Percentiles rank a stretch among this genome's conserved stretches.
phyloP scores from a whole-genome alignment of 2,888 invertebrate species.

The Drosophila borealis region DNA sequence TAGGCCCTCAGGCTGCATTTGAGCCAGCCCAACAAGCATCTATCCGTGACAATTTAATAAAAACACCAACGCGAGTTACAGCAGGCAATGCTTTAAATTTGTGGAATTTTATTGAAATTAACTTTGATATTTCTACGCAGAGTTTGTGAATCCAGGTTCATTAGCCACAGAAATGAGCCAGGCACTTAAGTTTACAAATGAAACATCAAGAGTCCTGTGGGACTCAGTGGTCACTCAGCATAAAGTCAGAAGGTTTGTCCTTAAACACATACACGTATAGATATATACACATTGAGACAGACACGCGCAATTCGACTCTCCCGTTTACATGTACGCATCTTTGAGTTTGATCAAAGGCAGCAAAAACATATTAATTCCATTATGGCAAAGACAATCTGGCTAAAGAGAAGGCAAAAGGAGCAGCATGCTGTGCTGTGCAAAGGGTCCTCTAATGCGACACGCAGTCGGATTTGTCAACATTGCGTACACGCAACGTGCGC shows the following conservation, averaged over 20 bases:
- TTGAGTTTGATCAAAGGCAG: conserved; percentile 71
- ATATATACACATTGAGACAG: neutral
- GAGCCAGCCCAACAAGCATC: no score
- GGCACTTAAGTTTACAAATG: conserved; percentile 47
- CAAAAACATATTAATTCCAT: conserved; percentile 71
- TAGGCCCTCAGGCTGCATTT: neutral
- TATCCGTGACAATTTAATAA: neutral
- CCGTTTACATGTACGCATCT: conserved; percentile 33
- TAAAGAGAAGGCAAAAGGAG: conserved; percentile 39
- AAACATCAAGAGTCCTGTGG: conserved; percentile 48
- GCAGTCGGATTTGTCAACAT: conserved; percentile 72
- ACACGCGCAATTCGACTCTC: neutral
- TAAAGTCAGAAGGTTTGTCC: conserved; percentile 29
- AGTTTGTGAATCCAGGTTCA: conserved; percentile 18
- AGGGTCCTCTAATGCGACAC: conserved; percentile 66
- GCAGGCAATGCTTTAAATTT: conserved; percentile 2
- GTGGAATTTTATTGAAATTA: conserved; percentile 10
- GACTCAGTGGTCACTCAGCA: conserved; percentile 35
- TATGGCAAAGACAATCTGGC: conserved; percentile 68
- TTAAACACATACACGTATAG: conserved; percentile 1
- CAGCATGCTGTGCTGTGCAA: conserved; percentile 22
- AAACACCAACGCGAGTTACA: conserved; percentile 2
- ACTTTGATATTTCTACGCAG: neutral
- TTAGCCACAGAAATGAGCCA: conserved; percentile 5
- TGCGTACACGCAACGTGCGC: conserved; percentile 50